Conservation (phyloP, 2,888 invertebrate species). For the Drosophila colorata region DNA sequence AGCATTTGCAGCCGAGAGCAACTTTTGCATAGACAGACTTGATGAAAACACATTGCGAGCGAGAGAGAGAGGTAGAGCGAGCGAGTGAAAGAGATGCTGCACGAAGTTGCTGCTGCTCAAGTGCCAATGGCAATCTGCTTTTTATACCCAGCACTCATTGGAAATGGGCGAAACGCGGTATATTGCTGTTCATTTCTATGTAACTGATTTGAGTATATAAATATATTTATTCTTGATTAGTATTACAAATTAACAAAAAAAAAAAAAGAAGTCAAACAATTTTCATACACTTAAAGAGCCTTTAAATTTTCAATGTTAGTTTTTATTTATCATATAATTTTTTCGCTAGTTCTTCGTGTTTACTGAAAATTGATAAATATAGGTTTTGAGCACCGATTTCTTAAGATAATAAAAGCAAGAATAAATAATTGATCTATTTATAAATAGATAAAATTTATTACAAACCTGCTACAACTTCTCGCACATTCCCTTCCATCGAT, state of each 20-base stretch:
- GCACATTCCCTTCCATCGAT: too few species aligned
- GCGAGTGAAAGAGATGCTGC: constrained; percentile 47
- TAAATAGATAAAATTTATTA: too few species aligned
- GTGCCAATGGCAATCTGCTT: constrained; percentile 77
- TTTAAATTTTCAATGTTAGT: too few species aligned
- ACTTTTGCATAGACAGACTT: constrained; percentile 42
- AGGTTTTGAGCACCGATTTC: neutral
- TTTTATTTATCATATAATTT: neutral
- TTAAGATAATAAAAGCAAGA: too few species aligned
- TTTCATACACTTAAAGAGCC: too few species aligned
- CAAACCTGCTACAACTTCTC: too few species aligned
- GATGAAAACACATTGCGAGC: constrained; percentile 22
- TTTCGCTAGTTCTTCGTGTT: neutral
- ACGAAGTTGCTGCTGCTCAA: constrained; percentile 75
- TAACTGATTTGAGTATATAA: too few species aligned
- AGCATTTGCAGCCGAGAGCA: constrained; percentile 62
- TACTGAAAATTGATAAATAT: neutral
- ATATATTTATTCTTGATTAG: too few species aligned
- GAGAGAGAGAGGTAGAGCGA: constrained; percentile 17
- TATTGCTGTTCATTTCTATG: neutral
- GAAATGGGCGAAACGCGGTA: neutral
- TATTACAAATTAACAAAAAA: too few species aligned
- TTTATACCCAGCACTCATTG: constrained; percentile 28
- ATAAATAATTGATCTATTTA: too few species aligned
- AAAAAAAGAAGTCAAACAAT: too few species aligned